phyloP scores from a whole-genome alignment of 2,888 invertebrate species.

The Patella caerulea region DNA sequence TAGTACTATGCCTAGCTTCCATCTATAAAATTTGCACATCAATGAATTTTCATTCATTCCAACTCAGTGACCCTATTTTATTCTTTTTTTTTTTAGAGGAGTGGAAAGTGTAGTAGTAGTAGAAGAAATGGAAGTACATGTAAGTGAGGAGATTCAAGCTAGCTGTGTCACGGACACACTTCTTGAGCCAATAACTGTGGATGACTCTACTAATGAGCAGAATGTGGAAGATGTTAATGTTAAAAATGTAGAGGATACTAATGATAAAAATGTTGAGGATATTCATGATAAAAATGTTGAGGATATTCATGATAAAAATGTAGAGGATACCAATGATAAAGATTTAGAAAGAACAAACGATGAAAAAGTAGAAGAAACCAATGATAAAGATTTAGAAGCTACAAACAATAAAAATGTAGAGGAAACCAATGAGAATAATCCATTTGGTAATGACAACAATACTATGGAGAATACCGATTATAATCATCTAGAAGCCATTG shows the following conservation, averaged over 20 bases:
- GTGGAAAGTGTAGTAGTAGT: too few species aligned
- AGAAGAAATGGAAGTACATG: too few species aligned
- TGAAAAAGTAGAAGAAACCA: neutral
- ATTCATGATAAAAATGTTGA: neutral
- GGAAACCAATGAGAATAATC: neutral
- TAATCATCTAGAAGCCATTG: neutral
- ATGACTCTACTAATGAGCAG: neutral
- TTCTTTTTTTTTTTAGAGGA: too few species aligned
- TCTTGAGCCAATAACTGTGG: too few species aligned
- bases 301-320: neutral
- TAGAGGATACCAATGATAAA: neutral
- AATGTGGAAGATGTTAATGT: neutral
- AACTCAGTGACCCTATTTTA: too few species aligned
- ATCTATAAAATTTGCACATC: too few species aligned
- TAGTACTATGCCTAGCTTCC: too few species aligned
- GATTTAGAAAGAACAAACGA: neutral
- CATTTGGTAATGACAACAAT: neutral
- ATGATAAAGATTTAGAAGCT: neutral
- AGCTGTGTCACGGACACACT: too few species aligned
- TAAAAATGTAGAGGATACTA: neutral
- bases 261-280: constrained; percentile 6
- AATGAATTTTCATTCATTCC: too few species aligned
- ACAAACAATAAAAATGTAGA: neutral
- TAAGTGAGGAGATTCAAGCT: too few species aligned
- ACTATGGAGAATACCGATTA: neutral